These are phyloP conservation scores for Amblyjoppa fuscipennis DNA, from an alignment of 2,888 invertebrate species.

Conservation along the genomic window DNA sequence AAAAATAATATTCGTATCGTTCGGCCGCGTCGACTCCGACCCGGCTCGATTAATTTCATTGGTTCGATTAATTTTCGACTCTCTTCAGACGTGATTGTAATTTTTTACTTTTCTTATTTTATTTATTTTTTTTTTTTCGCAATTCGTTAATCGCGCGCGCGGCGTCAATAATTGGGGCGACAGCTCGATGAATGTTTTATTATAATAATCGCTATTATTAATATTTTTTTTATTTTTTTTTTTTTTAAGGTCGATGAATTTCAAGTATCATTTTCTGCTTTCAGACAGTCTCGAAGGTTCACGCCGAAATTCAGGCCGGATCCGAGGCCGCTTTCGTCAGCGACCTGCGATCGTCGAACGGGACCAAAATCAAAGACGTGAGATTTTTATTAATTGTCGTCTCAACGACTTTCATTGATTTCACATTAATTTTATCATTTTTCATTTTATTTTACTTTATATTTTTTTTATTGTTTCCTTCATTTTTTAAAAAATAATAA, in stretches of 20 bases:
- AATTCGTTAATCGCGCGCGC: too few species aligned
- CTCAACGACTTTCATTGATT: neutral
- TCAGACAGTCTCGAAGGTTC: slow-evolving; percentile 86
- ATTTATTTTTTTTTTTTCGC: too few species aligned
- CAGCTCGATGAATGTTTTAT: neutral
- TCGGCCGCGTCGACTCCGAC: too few species aligned
- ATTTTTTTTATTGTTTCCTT: too few species aligned
- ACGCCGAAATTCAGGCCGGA: slow-evolving; percentile 86
- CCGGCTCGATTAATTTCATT: too few species aligned
- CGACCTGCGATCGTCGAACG: slow-evolving; percentile 86
- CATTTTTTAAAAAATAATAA: too few species aligned
- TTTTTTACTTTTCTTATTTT: too few species aligned
- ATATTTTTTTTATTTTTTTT: neutral
- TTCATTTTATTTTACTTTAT: too few species aligned
- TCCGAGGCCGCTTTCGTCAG: slow-evolving; percentile 83
- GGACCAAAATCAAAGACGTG: slow-evolving; percentile 86
- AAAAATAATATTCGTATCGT: too few species aligned
- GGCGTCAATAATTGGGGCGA: neutral
- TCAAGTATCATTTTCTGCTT: slow-evolving; percentile 47
- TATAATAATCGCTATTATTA: neutral
- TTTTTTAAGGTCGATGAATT: neutral
- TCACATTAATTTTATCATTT: too few species aligned
- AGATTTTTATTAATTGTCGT: slow-evolving; percentile 51
- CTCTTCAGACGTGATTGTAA: too few species aligned
- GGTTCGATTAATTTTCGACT: too few species aligned